These are phyloP conservation scores for Mnemiopsis leidyi DNA, from an alignment of 37 sponge, comb jelly and placozoan genomes.

Conservation along the genomic window DNA sequence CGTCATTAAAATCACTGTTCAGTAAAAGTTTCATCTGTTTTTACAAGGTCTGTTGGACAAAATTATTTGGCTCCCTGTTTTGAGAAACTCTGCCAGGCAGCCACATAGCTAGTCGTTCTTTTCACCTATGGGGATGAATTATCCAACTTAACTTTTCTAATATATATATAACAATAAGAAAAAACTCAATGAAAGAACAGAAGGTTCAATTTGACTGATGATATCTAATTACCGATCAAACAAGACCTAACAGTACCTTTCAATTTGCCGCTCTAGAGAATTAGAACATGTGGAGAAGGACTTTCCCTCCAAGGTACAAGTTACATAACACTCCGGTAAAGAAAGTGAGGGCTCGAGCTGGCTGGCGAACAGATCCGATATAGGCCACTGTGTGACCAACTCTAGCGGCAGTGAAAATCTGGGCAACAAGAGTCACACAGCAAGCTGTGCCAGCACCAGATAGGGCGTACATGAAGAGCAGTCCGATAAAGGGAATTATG, in stretches of 20 bases:
- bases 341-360: neutral
- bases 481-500: neutral
- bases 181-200: neutral
- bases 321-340: neutral
- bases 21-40: no score
- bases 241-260: no score
- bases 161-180: neutral
- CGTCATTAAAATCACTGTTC: no score
- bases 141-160: no score
- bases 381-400: neutral
- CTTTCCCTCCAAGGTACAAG: neutral
- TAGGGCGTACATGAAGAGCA: neutral
- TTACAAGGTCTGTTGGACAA: no score
- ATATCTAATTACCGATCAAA: no score
- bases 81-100: no score
- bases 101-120: no score
- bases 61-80: no score
- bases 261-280: neutral
- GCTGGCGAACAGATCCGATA: neutral
- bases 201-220: neutral
- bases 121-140: no score
- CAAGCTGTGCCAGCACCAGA: neutral
- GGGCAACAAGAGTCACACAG: neutral
- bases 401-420: neutral
- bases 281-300: neutral